Evolutionary conservation across 2,888 invertebrate species (phyloP).

Genomic region (Lordiphosa andalusiaca): DNA sequence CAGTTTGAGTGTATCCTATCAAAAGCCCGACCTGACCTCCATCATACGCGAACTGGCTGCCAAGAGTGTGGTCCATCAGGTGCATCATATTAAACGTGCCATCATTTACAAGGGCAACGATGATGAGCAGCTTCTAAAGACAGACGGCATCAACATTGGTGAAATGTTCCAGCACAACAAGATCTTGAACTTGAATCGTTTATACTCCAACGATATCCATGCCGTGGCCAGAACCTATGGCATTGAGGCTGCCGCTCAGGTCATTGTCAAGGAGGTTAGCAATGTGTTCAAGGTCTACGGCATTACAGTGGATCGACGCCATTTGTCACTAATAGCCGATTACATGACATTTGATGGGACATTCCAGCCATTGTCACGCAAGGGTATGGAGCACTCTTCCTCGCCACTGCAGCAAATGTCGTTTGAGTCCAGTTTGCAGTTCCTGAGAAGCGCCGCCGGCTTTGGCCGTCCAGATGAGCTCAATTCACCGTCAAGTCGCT

Average conservation of each 20-base stretch:
- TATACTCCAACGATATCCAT: constrained; percentile 97
- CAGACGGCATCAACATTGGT: constrained; percentile 96
- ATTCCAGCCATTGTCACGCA: constrained; percentile 93
- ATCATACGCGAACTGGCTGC: constrained; percentile 86
- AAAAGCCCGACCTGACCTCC: constrained; percentile 88
- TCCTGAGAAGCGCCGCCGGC: constrained; percentile 87
- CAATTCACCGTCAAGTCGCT: constrained; percentile 90
- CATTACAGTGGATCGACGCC: constrained; percentile 95
- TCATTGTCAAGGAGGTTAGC: constrained; percentile 95
- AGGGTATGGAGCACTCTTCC: constrained; percentile 93
- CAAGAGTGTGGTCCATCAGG: constrained; percentile 89
- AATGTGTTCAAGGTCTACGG: constrained; percentile 99
- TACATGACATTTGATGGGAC: constrained; percentile 98
- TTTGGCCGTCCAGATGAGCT: constrained; percentile 86
- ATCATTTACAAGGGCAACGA: constrained; percentile 88
- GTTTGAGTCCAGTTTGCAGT: constrained; percentile 95
- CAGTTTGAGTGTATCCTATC: constrained; percentile 83
- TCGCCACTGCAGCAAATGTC: constrained; percentile 99
- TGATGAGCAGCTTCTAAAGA: constrained; percentile 88
- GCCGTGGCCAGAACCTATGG: constrained; percentile 94
- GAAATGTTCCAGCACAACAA: constrained; percentile 93
- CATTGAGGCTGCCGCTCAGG: constrained; percentile 96
- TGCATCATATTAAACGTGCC: constrained; percentile 90
- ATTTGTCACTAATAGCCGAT: constrained; percentile 95
- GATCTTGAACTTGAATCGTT: constrained; percentile 88